Base-by-base conservation (phyloP, 1,140 invertebrate species). In the Thereuonema tuberculata region DNA sequence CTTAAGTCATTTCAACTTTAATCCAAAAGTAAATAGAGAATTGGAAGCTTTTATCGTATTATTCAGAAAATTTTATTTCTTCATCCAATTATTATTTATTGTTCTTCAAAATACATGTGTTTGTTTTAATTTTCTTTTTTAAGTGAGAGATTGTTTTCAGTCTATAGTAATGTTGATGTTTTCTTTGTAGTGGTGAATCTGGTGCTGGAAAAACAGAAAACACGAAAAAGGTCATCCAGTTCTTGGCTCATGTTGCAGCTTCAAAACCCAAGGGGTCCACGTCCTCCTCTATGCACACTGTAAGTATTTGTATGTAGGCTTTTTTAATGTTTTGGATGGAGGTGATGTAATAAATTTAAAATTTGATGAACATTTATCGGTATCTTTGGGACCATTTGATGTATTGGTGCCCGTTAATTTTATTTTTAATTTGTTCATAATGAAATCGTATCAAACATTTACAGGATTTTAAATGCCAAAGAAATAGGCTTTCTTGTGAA, bases 221-320 rank as follows among this genome's bases (percentile, higher is more conserved):
- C 75, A 99, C 97, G 48, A 99, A 99, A 78, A 99, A 99, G 83
- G 97, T 99, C 29, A 99, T 99, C 71, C 97, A 99, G 77, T 99
- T 99, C 80, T 80, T 99, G 71, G 95, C 95, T 1, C 96, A 93
- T 76, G 94, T 98, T 37, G 95, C 94, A 65, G 93, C 94, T 15
- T 97, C 93, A 12, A 94, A 94, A 75, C 89, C 89, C 55, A 91
- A 92, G 76, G 79, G 83, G 67, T 84, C 84, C 14, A 61, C 69
- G 24, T 66, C 72, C 20, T 70, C 76, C 12, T n/a, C n/a, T n/a
- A 70, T 78, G 47, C 78, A 92, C 73, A 90, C 91, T 80, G 91
- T 93, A 84, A 83, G 83, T 59, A 26, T 21, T 0, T 58, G 3
- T n/a, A 53, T 49, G 24, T 2, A 20, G 24, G 24, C n/a, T n/a